Percentiles rank a stretch among this genome's conserved stretches.
phyloP scores from a whole-genome alignment of 2,797 vertebrate species.

The Synaphobranchus kaupii region DNA sequence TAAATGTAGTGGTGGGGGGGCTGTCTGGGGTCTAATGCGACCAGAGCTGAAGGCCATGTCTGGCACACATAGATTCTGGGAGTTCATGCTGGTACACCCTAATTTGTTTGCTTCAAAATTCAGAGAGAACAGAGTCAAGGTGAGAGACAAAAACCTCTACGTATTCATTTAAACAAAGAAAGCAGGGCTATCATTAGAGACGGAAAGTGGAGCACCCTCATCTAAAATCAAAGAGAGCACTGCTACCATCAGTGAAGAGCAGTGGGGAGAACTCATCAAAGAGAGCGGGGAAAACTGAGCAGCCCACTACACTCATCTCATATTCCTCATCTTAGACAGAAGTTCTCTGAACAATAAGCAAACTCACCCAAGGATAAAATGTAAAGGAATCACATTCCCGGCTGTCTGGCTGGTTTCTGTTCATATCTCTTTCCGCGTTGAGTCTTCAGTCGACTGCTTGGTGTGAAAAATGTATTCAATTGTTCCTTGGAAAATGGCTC shows the following conservation, averaged over 20 bases:
- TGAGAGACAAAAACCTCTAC: background rate
- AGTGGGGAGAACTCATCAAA: background rate
- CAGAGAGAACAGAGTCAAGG: background rate
- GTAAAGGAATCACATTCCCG: background rate
- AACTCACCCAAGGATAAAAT: slow-evolving; percentile 2
- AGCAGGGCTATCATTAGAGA: background rate
- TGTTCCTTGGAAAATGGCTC: background rate
- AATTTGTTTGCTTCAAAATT: background rate
- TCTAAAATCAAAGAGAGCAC: background rate
- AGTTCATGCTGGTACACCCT: background rate
- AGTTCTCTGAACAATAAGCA: slow-evolving; percentile 31
- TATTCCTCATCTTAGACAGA: slow-evolving; percentile 1
- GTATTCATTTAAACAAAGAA: background rate
- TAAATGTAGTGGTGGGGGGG: background rate
- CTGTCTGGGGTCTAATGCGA: background rate
- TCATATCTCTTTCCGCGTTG: background rate
- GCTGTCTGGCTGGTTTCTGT: slow-evolving; percentile 9
- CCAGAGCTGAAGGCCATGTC: background rate
- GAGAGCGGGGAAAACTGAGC: background rate
- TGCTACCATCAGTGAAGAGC: background rate
- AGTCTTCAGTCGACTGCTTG: background rate
- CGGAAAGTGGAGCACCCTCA: background rate
- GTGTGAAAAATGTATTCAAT: background rate
- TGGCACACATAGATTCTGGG: background rate
- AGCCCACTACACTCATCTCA: background rate